phyloP scores from a whole-genome alignment of 1,140 invertebrate genomes.

The Drosophila paulistorum region DNA sequence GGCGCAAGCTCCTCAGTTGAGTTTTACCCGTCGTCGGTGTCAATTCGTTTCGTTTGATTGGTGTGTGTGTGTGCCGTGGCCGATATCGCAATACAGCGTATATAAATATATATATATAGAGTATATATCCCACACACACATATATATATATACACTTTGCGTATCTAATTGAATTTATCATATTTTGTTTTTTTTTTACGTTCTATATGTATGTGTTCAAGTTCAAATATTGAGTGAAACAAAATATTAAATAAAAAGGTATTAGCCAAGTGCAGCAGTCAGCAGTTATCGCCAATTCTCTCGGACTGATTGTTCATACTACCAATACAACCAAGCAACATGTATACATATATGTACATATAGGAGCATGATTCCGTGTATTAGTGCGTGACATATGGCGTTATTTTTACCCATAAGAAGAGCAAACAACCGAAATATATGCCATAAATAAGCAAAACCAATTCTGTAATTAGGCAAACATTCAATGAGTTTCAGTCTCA shows the following conservation, averaged over 20 bases:
- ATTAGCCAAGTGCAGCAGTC: slow-evolving; percentile 20
- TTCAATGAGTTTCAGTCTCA: slow-evolving; percentile 10
- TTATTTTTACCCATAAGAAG: slow-evolving; percentile 56
- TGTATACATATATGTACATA: slow-evolving; percentile 22
- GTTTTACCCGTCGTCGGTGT: slow-evolving; percentile 73
- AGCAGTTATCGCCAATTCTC: slow-evolving; percentile 37
- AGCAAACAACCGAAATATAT: slow-evolving; percentile 34
- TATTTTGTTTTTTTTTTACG: slow-evolving; percentile 11
- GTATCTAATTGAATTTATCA: slow-evolving; percentile 30
- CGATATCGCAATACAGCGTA: slow-evolving; percentile 62
- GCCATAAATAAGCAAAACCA: slow-evolving; percentile 52
- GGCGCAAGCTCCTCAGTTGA: slow-evolving; percentile 58
- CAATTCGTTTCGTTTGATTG: slow-evolving; percentile 48
- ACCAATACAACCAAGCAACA: neutral
- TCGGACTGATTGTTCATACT: slow-evolving; percentile 5
- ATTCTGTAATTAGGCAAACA: slow-evolving; percentile 63
- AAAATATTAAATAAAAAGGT: slow-evolving; percentile 55
- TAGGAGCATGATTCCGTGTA: slow-evolving; percentile 43
- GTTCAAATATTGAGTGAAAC: slow-evolving; percentile 64
- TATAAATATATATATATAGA: slow-evolving; percentile 20
- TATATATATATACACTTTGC: slow-evolving; percentile 27
- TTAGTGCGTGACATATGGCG: slow-evolving; percentile 75
- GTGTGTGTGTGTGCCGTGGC: slow-evolving; percentile 63
- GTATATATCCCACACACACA: slow-evolving; percentile 14
- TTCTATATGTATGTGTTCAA: slow-evolving; percentile 45